These are phyloP conservation scores for Sturmia bella DNA, from an alignment of 2,888 invertebrate species.

Conservation along the genomic window DNA sequence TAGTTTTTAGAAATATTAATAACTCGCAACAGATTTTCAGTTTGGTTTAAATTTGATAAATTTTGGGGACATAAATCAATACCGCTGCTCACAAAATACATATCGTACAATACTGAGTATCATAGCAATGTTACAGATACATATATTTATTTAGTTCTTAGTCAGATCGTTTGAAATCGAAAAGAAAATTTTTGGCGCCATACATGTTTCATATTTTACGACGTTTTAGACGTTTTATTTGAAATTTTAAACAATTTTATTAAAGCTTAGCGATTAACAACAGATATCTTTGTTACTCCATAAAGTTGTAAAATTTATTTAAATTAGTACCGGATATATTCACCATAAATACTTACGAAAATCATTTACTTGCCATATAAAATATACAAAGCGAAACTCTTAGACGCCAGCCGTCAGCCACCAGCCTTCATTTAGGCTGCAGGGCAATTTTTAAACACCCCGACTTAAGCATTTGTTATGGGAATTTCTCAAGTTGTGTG, in stretches of 20 bases:
- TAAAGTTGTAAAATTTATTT: conserved; percentile 74
- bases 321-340: conserved; percentile 72
- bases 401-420: neutral
- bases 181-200: conserved; percentile 40
- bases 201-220: conserved; percentile 19
- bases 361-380: conserved; percentile 25
- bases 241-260: conserved; percentile 16
- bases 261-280: neutral
- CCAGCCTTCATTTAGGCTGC: conserved; percentile 20
- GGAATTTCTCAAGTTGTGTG: conserved; percentile 42
- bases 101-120: neutral
- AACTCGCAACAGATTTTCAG: neutral
- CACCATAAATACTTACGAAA: conserved; percentile 24
- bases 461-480: conserved; percentile 61
- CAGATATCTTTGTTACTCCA: conserved; percentile 74
- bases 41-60: conserved; percentile 15
- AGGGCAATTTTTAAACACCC: conserved; percentile 35
- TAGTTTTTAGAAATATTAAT: neutral
- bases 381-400: neutral
- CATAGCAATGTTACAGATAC: neutral
- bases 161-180: neutral
- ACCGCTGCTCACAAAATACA: neutral
- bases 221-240: neutral
- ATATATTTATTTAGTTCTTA: neutral
- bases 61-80: conserved; percentile 53